Base-by-base conservation (phyloP, 2,888 invertebrate genomes). In the Drosophila stalkeri region DNA sequence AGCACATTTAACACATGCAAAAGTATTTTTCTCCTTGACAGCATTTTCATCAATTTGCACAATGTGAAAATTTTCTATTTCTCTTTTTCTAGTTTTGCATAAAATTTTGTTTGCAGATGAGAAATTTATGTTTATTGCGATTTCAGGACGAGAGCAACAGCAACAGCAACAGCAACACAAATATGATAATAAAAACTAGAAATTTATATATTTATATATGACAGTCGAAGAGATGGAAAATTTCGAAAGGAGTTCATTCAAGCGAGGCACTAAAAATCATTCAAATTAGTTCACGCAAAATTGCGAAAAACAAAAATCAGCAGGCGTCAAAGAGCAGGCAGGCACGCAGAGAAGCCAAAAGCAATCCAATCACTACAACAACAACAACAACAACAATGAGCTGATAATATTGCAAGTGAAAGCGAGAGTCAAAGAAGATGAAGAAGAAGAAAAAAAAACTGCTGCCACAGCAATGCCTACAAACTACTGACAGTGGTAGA, bases 171-270 rank as follows among this genome's bases (percentile, higher is more conserved):
- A 57, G 23, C 23, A 56, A 62, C 72, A 74, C 73, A 80, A 82
- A 78, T 83, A 85, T 83, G 86, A 85, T 75, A 83, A 83, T 83
- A 83, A 85, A 85, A 83, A 82, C 80, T 75, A 71, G 68, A 82
- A 83, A 82, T 75, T 72, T 79, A 78, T 85, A 75, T 49, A 72
- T n/a, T n/a, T 52, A 72, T 46, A 74, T 27, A 23, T 52, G 72
- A 27, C 61, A 46, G 41, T 14, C 18, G 18, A 33, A 31, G 1
- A n/a, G 31, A 23, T n/a, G 46, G 27, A 43, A 35, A 44, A 41
- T 1, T 4, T 3, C 35, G 16, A 39, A 62, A 66, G 63, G 33
- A 49, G 73, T 47, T 75, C 67, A 71, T 56, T 64, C 64, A 69
- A 67, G 62, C 69, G 60, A 49, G 65, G 55, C 76, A 72, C 64